Percentiles rank a stretch among this genome's conserved stretches.
Conservation (phyloP, 1,140 invertebrate species). For the Pentalonia nigronervosa region DNA sequence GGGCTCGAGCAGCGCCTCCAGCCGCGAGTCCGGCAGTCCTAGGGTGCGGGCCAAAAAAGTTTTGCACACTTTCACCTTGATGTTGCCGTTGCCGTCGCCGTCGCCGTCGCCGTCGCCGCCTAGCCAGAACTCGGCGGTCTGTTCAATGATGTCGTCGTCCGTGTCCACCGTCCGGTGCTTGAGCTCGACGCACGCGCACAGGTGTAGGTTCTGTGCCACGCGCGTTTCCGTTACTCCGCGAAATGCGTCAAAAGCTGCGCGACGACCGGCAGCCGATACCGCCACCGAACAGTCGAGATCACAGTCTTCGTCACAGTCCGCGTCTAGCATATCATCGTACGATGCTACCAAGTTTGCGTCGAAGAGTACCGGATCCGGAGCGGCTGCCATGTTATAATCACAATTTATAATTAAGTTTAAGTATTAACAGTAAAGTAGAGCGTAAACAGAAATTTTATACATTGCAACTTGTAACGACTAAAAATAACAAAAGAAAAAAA, state of each 20-base stretch:
- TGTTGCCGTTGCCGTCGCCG: too few species aligned
- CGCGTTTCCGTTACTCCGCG: neutral
- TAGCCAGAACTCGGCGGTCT: slow-evolving; percentile 19
- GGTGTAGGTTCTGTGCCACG: neutral
- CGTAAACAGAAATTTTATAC: too few species aligned
- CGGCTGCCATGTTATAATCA: neutral
- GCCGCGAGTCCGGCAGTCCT: neutral
- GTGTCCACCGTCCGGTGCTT: neutral
- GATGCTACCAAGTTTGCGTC: neutral
- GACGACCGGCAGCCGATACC: neutral
- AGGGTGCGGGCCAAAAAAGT: slow-evolving; percentile 18
- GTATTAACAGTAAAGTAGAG: neutral
- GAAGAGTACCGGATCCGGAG: neutral
- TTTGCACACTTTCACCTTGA: slow-evolving; percentile 35
- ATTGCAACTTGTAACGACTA: too few species aligned
- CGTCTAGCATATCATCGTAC: neutral
- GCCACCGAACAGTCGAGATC: neutral
- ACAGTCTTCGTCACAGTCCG: neutral
- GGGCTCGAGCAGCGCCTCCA: neutral
- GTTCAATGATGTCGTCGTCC: neutral
- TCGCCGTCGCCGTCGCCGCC: neutral
- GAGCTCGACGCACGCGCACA: neutral
- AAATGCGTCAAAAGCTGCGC: neutral
- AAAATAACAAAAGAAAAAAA: too few species aligned
- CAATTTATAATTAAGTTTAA: neutral